Base-by-base conservation (phyloP, 1,140 invertebrate genomes). In the Pseudomyrmex pallidus region DNA sequence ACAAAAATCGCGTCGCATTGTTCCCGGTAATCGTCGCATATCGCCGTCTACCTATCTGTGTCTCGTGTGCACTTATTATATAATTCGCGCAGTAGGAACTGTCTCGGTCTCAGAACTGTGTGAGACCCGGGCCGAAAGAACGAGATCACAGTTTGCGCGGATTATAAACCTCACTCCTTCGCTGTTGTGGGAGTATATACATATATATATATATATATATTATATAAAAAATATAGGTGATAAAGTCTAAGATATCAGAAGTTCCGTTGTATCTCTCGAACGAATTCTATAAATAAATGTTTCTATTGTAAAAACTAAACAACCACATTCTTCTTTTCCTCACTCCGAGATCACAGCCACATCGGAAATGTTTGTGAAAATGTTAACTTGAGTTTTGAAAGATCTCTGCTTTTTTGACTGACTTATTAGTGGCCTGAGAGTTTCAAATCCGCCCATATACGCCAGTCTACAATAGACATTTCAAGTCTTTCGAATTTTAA, bases 201-300 rank as follows among this genome's bases (percentile, higher is more conserved):
- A 35, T 35, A 35, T 35, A 35, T 35, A 35, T 7, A 35, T 35
- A 35, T 35, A 35, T 35, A 35, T 35, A 35, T 7, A 35, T 35
- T 25, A 22, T 22, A 22, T 22, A 22, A 22, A 25, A 35, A 35
- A 35, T 35, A 35, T 77, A 22, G 82, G 82, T 64, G 66, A 84
- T 52, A 70, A 91, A 86, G 78, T 84, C 76, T 86, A 90, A 70
- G 82, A 88, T 90, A 90, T 89, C 82, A 87, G 89, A 85, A 85
- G 84, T 90, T 89, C 87, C 87, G 90, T 91, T 91, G 90, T 92
- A 91, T 76, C 91, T 92, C 87, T 68, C 86, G 83, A 86, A 85
- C 85, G 88, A 88, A 90, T 87, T 90, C 90, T 92, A 92, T 88
- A 80, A 93, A 93, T 93, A 92, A 93, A 93, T 93, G 92, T 93